Base-by-base conservation (phyloP, 2,113 vertebrate species). In the Anoplopoma fimbria region DNA sequence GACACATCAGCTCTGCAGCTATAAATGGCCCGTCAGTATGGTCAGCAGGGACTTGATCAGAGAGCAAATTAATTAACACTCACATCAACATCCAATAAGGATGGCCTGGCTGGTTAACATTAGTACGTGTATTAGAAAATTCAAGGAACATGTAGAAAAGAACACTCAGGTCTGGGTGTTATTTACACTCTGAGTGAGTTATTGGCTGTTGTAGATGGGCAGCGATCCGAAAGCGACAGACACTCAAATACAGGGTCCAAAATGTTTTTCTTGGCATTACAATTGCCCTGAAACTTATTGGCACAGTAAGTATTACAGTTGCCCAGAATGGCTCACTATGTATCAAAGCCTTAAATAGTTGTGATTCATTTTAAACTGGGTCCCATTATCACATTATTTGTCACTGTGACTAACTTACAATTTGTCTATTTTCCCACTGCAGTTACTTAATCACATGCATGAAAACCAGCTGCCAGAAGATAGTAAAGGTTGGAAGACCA, bases 201-300 rank as follows among this genome's bases (percentile, higher is more conserved):
- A 12, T 42, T 80, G 68, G 79, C 77, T 73, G 76, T 36, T 40
- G 40, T 36, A 33, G 57, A 71, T 36, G 58, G 81, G 80, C 86
- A 85, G 74, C 61, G 62, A 31, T 77, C 78, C 62, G 6, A n/a
- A n/a, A 47, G 38, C 75, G 73, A 80, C 71, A 84, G 76, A 82
- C 75, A 84, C 67, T 64, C 36, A 83, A 79, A 45, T 62, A 55
- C 73, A 27, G 74, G 57, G 73, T 76, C 90, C 81, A 77, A 87
- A 89, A 82, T 84, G 72, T 77, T 86, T 82, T 89, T 90, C 67
- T 88, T 91, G 87, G 85, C 88, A 86, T 67, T 31, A 21, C 19
- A 31, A 76, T 71, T 74, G 63, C 76, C 65, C 49, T 74, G 70
- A 85, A 92, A 91, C 67, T 79, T 87, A 25, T 34, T 88, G 90